Evolutionary conservation across 2,888 invertebrate species (phyloP).

Genomic region (Aphidoletes aphidimyza): DNA sequence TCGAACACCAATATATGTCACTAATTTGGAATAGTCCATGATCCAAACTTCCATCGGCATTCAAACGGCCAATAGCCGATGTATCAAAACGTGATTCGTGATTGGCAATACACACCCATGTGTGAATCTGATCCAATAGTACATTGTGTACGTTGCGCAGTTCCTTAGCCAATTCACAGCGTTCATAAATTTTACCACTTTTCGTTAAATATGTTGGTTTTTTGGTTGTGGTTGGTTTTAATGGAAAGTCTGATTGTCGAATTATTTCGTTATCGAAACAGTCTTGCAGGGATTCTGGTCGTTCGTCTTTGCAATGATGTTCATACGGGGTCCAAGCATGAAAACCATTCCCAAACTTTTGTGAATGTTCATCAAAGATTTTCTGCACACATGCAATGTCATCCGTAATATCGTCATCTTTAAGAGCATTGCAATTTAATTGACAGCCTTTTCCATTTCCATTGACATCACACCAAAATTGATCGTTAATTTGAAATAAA

Average conservation of each 20-base stretch:
- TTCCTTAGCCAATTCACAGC: conserved; percentile 78
- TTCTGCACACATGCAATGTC: conserved; percentile 75
- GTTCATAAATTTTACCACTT: conserved; percentile 63
- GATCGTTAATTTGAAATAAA: conserved; percentile 78
- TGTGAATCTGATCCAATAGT: conserved; percentile 69
- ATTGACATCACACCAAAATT: conserved; percentile 74
- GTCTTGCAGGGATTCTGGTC: conserved; percentile 61
- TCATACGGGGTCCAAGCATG: conserved; percentile 66
- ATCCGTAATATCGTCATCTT: conserved; percentile 77
- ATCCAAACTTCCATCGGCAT: conserved; percentile 71
- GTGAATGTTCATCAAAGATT: conserved; percentile 74
- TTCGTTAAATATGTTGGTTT: not conserved
- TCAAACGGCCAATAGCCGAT: conserved; percentile 68
- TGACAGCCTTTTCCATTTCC: conserved; percentile 72
- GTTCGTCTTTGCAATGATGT: conserved; percentile 62
- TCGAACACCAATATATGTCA: conserved; percentile 75
- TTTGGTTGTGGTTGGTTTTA: not conserved
- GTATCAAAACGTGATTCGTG: conserved; percentile 78
- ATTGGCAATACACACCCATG: conserved; percentile 80
- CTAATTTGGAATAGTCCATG: conserved; percentile 81
- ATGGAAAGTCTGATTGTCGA: not conserved
- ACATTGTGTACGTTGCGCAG: conserved; percentile 70
- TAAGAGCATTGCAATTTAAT: conserved; percentile 71
- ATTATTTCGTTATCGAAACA: conserved; percentile 60
- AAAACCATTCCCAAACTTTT: conserved; percentile 77